These are phyloP conservation scores for Eristalis arbustorum DNA, from an alignment of 2,888 invertebrate species.

Conservation along the genomic window DNA sequence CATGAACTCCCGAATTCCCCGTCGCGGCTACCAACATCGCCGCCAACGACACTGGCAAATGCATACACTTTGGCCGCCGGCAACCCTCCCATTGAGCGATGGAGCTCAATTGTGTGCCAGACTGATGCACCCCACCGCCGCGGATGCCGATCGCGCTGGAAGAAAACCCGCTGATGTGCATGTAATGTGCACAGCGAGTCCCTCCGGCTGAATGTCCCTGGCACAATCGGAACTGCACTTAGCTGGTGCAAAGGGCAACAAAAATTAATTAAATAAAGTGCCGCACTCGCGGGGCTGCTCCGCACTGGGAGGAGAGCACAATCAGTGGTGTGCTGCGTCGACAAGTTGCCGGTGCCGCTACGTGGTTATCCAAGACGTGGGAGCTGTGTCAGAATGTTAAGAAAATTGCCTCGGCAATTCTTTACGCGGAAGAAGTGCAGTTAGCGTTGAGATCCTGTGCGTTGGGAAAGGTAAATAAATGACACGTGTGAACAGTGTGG, in stretches of 20 bases:
- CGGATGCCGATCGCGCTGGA: conserved; percentile 12
- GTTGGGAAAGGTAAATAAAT: background rate
- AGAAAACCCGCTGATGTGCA: conserved; percentile 11
- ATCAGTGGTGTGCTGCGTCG: conserved; percentile 17
- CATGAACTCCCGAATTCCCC: conserved; percentile 24
- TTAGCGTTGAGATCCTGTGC: background rate
- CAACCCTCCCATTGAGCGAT: background rate
- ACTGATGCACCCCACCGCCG: background rate
- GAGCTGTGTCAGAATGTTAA: background rate
- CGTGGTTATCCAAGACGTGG: background rate
- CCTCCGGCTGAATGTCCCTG: conserved; percentile 32
- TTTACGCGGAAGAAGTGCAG: background rate
- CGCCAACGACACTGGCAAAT: background rate
- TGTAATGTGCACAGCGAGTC: conserved; percentile 24
- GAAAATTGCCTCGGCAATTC: conserved; percentile 42
- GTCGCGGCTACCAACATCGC: conserved; percentile 1
- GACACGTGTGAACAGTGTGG: conserved; percentile 3
- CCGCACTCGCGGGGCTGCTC: conserved; percentile 2
- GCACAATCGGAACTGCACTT: conserved; percentile 48
- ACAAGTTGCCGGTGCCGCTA: conserved; percentile 25
- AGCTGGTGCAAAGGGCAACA: conserved; percentile 16
- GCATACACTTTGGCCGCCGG: conserved; percentile 6
- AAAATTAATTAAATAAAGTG: conserved; percentile 65
- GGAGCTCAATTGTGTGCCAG: conserved; percentile 2
- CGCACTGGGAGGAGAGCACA: background rate